Evolutionary conservation across 2,113 vertebrate species (phyloP), one percentile per base, ranked within the genome.

Genomic region (Oplegnathus fasciatus): DNA sequence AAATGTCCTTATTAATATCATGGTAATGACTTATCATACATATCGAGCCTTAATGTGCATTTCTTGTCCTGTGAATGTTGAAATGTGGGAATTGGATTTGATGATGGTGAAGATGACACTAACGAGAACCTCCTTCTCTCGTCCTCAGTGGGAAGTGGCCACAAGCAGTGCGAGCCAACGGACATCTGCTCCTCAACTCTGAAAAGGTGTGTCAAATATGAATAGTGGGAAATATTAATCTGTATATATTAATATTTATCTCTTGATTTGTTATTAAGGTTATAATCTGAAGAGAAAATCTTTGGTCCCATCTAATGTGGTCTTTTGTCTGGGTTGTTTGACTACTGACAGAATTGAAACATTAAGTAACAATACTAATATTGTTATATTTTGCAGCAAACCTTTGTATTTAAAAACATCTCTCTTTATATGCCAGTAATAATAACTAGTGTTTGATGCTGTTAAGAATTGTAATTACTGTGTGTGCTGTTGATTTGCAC

Each of bases 141-240:
- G 0, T 78, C 18, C 40, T 32, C 93, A 99, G 98, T 93, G 96
- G 94, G 24, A 99, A 99, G 80, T 99, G 98, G 98, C 98, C 98
- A 42, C 91, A 95, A 81, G 97, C 98, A 64, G 97, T 98, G 69
- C 95, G 98, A 92, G 97, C 98, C 71, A 99, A 99, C n/a, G 98
- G 98, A 86, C 98, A 99, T 84, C 96, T 99, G 62, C 95, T 99
- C 10, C 96, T 99, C 62, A 99, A 99, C 88, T 99, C 98, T 2
- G 98, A 99, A 90, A 99, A 99, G 97, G 98, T 99, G 30, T 48
- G 66, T 48, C 1, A 32, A 48, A 60, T 65, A 44, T 60, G 22
- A 68, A 67, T 34, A 8, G 1, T 9, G 14, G 44, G 11, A 50
- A 44, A 34, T 62, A 34, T 61, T 4, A 40, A 62, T 42, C 0